Evolutionary conservation across 2,113 vertebrate species (phyloP).

Genomic region (Tonatia bakeri): DNA sequence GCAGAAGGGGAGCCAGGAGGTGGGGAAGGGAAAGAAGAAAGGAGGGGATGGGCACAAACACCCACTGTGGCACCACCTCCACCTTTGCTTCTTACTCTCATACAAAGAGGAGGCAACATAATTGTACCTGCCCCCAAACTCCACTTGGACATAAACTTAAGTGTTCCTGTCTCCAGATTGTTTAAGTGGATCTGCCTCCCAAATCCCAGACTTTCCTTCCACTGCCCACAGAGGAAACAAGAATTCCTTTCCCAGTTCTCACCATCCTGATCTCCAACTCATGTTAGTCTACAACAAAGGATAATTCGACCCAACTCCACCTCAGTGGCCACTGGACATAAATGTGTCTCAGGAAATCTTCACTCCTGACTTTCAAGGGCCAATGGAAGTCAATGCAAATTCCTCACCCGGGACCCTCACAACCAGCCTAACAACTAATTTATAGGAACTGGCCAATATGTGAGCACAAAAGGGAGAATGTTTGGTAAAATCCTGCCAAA

Average conservation of each 20-base stretch:
- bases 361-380: background rate
- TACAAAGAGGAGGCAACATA: background rate
- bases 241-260: background rate
- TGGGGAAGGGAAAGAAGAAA: background rate
- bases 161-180: background rate
- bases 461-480: background rate
- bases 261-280: no score
- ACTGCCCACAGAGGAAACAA: background rate
- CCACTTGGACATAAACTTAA: background rate
- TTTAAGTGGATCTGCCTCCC: background rate
- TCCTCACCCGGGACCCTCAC: background rate
- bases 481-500: background rate
- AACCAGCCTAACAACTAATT: background rate
- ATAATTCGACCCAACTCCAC: background rate
- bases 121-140: no score
- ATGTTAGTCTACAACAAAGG: background rate
- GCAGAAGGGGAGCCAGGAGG: background rate
- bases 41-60: background rate
- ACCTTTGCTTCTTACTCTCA: background rate
- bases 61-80: rapidly evolving
- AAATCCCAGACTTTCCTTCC: background rate
- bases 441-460: background rate
- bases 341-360: background rate
- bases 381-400: background rate
- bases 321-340: background rate